These are phyloP conservation scores for Aphelenchoides fujianensis DNA, from an alignment of 1,140 invertebrate genomes.

Conservation along the genomic window DNA sequence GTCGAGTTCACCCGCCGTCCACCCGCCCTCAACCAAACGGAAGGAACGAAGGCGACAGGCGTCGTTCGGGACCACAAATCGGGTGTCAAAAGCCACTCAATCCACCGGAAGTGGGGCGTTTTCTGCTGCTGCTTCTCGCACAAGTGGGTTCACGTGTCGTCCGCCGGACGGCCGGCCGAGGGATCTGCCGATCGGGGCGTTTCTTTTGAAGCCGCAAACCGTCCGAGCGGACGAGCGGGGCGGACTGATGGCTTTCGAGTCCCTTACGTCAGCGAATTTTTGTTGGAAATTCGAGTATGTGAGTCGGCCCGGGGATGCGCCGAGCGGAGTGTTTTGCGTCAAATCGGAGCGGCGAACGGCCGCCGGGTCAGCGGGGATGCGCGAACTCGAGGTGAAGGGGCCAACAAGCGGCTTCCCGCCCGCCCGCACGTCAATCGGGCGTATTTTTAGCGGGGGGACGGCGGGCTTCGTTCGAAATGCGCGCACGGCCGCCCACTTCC, in stretches of 20 bases:
- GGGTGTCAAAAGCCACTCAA: too few species aligned
- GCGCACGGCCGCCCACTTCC: too few species aligned
- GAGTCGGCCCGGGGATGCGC: neutral
- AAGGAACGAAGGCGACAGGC: neutral
- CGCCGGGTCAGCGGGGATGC: too few species aligned
- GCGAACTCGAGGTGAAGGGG: too few species aligned
- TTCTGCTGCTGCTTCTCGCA: too few species aligned
- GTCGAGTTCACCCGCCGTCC: neutral
- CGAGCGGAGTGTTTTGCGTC: neutral
- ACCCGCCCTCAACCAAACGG: neutral
- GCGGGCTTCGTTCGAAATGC: too few species aligned
- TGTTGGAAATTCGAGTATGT: neutral
- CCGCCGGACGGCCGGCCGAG: neutral
- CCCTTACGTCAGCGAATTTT: slow-evolving; percentile 3
- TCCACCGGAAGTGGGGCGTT: neutral
- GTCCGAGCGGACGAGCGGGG: neutral
- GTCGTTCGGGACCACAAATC: neutral
- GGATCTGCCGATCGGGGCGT: neutral
- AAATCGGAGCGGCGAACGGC: too few species aligned
- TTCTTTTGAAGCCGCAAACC: neutral
- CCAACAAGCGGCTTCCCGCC: too few species aligned
- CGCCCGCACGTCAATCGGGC: too few species aligned
- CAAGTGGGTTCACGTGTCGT: neutral
- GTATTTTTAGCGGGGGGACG: too few species aligned
- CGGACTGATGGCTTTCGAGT: too few species aligned